A percentile compares a stretch with the other conserved stretches of the same genome.
phyloP scores from a whole-genome alignment of 2,888 invertebrate species.

The Diloba caeruleocephala region DNA sequence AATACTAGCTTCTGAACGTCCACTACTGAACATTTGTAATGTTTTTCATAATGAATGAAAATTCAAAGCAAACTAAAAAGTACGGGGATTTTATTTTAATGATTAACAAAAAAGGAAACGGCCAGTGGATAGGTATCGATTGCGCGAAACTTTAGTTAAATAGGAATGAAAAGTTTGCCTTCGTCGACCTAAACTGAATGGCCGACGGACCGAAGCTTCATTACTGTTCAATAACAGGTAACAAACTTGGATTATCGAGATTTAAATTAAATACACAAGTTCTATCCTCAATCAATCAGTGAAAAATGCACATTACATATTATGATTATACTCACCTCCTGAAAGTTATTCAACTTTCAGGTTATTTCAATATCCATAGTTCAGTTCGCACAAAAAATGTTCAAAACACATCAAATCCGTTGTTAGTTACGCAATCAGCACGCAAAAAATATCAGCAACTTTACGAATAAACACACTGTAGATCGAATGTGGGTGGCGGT shows the following conservation, averaged over 20 bases:
- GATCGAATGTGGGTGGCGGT: conserved; percentile 59
- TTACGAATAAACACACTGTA: conserved; percentile 65
- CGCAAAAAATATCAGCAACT: conserved; percentile 64
- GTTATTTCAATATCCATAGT: conserved; percentile 73
- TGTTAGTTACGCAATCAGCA: conserved; percentile 59
- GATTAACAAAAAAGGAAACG: conserved; percentile 56
- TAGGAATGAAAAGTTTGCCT: conserved; percentile 63
- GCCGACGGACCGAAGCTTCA: conserved; percentile 54
- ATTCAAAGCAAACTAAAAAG: conserved; percentile 14
- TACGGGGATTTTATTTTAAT: conserved; percentile 30
- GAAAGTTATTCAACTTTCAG: conserved; percentile 64
- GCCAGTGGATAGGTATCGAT: conserved; percentile 60
- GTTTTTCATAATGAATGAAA: conserved; percentile 10
- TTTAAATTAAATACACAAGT: conserved; percentile 35
- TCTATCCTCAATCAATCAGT: conserved; percentile 15
- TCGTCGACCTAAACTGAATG: conserved; percentile 50
- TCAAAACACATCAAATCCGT: conserved; percentile 65
- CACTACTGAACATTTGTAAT: too few species aligned
- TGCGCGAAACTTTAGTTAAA: conserved; percentile 62
- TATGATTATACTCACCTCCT: conserved; percentile 67
- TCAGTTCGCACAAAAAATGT: conserved; percentile 53
- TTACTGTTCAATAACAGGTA: conserved; percentile 57
- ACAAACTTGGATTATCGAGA: conserved; percentile 47
- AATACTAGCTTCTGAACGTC: too few species aligned
- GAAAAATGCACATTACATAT: conserved; percentile 17